Conservation (phyloP, 2,888 invertebrate species). For the Blomia tropicalis region DNA sequence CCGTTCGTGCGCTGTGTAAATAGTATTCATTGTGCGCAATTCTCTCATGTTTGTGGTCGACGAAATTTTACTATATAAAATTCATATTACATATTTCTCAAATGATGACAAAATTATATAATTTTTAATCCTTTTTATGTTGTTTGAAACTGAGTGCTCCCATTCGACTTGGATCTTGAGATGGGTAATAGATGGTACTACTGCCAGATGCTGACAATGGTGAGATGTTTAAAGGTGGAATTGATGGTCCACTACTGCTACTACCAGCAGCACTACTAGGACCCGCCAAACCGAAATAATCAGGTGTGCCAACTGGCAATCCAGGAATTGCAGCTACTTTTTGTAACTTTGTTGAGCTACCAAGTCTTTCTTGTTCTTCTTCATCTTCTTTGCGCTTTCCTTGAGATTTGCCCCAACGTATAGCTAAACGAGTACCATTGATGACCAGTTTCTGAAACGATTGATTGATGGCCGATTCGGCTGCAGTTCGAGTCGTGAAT, state of each 20-base stretch:
- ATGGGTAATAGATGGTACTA: conserved; percentile 66
- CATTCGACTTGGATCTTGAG: conserved; percentile 85
- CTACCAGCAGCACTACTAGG: conserved; percentile 27
- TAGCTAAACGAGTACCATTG: conserved; percentile 74
- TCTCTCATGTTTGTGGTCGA: not conserved
- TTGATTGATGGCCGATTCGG: conserved; percentile 83
- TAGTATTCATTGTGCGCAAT: too few relatives aligned
- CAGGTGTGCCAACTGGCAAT: conserved; percentile 45
- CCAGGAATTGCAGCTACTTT: conserved; percentile 57
- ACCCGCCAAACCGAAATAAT: conserved; percentile 33
- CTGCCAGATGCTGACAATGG: conserved; percentile 41
- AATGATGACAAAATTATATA: too few relatives aligned
- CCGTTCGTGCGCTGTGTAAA: not conserved
- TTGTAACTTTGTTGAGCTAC: conserved; percentile 24
- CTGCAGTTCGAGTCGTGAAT: conserved; percentile 71
- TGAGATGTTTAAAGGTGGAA: conserved; percentile 31
- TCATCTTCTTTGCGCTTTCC: conserved; percentile 43
- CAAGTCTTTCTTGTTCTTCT: conserved; percentile 29
- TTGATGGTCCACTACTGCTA: conserved; percentile 27
- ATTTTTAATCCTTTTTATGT: conserved; percentile 18
- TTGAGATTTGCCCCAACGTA: conserved; percentile 96
- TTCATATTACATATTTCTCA: too few relatives aligned
- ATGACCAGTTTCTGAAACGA: conserved; percentile 81
- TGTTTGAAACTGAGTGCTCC: conserved; percentile 40
- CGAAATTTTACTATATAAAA: too few relatives aligned